Percentiles rank a stretch among this genome's conserved stretches.
Conservation (phyloP, 1,140 invertebrate species). For the Coenobita brevimanus region DNA sequence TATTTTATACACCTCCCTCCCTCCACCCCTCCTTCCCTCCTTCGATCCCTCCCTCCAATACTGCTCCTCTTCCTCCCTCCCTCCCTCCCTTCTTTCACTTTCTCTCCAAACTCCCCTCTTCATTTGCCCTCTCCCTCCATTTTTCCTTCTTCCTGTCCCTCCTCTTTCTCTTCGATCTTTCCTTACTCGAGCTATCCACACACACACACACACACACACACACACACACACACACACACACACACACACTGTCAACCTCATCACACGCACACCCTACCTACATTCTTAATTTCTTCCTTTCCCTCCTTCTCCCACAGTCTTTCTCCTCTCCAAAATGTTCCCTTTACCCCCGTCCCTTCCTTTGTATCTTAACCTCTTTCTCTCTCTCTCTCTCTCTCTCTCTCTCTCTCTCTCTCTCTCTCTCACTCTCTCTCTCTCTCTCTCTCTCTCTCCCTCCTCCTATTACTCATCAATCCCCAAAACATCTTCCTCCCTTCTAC, state of each 20-base stretch:
- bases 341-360: too few species aligned
- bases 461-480: not conserved
- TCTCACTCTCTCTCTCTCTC: not conserved
- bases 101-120: too few species aligned
- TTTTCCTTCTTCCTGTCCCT: not conserved
- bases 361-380: not conserved
- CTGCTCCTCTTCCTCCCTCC: too few species aligned
- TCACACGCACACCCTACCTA: too few species aligned
- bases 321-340: too few species aligned
- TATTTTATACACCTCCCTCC: too few species aligned
- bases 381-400: not conserved
- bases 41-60: too few species aligned
- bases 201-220: too few species aligned
- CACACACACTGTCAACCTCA: not conserved
- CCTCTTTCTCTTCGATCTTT: not conserved
- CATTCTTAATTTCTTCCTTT: too few species aligned
- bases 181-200: not conserved
- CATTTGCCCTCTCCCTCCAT: too few species aligned
- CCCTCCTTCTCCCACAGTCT: not conserved
- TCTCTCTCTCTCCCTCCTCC: not conserved
- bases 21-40: too few species aligned
- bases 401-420: not conserved
- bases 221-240: not conserved
- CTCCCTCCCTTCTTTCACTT: too few species aligned
- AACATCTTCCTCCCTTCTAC: not conserved